phyloP scores from a whole-genome alignment of 1,140 invertebrate species.

The Apis florea region DNA sequence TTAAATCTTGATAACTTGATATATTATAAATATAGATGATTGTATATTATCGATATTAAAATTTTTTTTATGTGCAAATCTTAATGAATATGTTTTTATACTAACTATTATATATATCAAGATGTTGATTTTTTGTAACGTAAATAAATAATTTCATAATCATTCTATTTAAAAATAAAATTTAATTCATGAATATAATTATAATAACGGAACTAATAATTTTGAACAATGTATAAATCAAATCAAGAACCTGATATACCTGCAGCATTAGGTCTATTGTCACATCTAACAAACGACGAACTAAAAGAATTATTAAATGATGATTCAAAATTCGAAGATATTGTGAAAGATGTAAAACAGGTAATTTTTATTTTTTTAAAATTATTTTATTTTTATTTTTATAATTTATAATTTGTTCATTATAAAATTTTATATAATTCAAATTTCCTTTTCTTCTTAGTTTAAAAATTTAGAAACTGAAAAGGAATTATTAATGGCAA shows the following conservation, averaged over 20 bases:
- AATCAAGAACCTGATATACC: constrained; percentile 75
- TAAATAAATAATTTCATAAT: not conserved
- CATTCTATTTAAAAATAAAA: not conserved
- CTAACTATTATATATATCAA: not conserved
- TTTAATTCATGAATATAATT: constrained; percentile 5
- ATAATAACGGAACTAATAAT: not conserved
- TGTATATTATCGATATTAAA: not conserved
- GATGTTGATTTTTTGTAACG: not conserved
- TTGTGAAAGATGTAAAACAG: constrained; percentile 89
- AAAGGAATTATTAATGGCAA: constrained; percentile 91
- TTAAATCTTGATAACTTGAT: not conserved
- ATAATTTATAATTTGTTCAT: not conserved
- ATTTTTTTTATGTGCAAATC: not conserved
- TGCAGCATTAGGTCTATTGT: constrained; percentile 80
- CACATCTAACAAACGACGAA: constrained; percentile 86
- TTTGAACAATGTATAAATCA: constrained; percentile 68
- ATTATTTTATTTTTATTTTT: constrained; percentile 7
- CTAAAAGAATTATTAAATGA: constrained; percentile 91
- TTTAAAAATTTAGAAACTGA: constrained; percentile 90
- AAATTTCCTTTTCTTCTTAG: constrained; percentile 74
- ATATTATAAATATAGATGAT: not conserved
- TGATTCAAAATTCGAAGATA: constrained; percentile 89
- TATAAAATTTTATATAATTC: not conserved
- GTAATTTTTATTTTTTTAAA: constrained; percentile 77
- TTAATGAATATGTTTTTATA: not conserved